Evolutionary conservation across 2,113 vertebrate species (phyloP).

Genomic region (Oncorhynchus tshawytscha): DNA sequence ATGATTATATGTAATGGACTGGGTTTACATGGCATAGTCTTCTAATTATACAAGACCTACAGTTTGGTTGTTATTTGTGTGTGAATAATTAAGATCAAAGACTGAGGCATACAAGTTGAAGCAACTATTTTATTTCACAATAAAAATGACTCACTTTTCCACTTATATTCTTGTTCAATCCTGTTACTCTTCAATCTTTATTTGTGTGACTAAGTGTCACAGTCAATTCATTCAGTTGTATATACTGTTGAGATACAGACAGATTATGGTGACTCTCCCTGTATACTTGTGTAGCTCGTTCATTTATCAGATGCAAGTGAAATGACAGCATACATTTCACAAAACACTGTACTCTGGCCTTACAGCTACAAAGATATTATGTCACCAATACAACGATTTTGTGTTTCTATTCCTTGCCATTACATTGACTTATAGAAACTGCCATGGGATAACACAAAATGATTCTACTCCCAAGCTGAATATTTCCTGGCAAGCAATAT

Average conservation of each 20-base stretch:
- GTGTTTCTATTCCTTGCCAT: neutral
- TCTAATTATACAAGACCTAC: no score
- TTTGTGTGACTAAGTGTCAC: neutral
- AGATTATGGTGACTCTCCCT: neutral
- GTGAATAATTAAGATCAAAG: neutral
- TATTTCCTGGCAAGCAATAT: constrained; percentile 15
- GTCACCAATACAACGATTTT: neutral
- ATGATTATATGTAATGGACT: no score
- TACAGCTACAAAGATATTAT: neutral
- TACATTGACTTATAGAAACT: neutral
- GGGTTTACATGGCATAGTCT: no score
- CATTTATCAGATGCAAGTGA: neutral
- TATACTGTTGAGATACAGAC: neutral
- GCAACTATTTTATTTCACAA: constrained; percentile 54
- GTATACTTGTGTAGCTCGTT: neutral
- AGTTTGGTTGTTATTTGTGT: no score
- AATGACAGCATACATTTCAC: neutral
- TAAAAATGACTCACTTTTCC: constrained; percentile 40
- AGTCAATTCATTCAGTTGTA: neutral
- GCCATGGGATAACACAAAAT: neutral
- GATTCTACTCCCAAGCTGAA: neutral
- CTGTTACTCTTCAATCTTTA: neutral
- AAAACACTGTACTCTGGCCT: no score
- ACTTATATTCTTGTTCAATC: neutral
- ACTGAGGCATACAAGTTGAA: constrained; percentile 25